Percentiles rank a stretch among this genome's conserved stretches.
These are phyloP conservation scores for Microtus richardsoni DNA, from an alignment of 2,113 vertebrate genomes.

Conservation along the genomic window DNA sequence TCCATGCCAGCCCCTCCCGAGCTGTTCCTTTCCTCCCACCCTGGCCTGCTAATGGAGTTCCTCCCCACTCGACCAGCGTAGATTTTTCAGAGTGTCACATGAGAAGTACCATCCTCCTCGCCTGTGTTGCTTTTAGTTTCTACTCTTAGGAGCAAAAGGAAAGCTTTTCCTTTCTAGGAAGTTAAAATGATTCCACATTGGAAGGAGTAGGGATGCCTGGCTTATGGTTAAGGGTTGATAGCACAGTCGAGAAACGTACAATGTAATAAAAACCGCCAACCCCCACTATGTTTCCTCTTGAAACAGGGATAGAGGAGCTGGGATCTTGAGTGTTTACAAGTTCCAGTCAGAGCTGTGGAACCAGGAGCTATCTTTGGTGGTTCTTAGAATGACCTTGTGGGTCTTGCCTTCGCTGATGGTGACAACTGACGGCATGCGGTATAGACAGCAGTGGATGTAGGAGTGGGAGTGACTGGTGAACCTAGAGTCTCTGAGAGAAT, in stretches of 20 bases:
- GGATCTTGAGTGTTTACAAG: background rate
- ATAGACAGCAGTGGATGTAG: background rate
- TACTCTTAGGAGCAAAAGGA: background rate
- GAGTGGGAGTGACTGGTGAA: background rate
- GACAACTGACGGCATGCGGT: background rate
- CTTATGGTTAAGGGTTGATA: background rate
- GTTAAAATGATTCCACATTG: background rate
- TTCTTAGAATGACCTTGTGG: background rate
- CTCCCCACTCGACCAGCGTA: background rate
- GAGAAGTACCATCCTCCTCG: background rate
- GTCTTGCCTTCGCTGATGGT: background rate
- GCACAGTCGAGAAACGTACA: background rate
- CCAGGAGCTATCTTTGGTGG: background rate
- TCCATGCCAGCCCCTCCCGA: background rate
- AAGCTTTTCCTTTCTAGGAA: constrained; percentile 21
- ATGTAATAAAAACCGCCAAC: background rate
- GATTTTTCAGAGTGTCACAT: background rate
- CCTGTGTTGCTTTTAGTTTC: background rate
- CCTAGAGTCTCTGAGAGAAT: background rate
- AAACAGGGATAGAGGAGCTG: background rate
- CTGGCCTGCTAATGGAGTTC: background rate
- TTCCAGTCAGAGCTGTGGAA: background rate
- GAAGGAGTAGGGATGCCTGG: background rate
- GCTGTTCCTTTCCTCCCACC: too few relatives aligned
- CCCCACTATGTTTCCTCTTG: background rate